These are phyloP conservation scores for Catharus fuscescens DNA, from an alignment of 2,113 vertebrate species.

Conservation along the genomic window DNA sequence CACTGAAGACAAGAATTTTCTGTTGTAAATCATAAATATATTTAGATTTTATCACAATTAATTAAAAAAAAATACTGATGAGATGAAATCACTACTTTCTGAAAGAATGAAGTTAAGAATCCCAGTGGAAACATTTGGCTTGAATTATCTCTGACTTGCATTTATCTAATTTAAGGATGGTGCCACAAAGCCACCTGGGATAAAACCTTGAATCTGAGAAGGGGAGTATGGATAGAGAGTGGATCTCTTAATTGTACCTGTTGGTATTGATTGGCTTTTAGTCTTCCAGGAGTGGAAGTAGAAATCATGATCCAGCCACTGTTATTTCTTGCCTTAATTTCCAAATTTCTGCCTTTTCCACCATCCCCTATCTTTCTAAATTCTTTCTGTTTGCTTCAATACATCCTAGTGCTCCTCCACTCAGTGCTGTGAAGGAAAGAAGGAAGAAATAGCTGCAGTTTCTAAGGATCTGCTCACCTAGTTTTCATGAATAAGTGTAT, in stretches of 20 bases:
- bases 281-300: background rate
- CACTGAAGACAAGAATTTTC: background rate
- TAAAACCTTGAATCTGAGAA: background rate
- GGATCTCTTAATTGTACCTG: background rate
- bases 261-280: background rate
- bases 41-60: background rate
- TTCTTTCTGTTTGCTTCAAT: background rate
- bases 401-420: background rate
- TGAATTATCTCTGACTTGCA: slow-evolving; percentile 7
- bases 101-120: background rate
- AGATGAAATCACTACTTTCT: slow-evolving; percentile 23
- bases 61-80: background rate
- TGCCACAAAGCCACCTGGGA: background rate
- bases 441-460: background rate
- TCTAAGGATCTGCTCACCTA: background rate
- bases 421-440: background rate
- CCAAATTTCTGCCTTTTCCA: background rate
- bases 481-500: rapidly evolving
- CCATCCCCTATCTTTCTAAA: background rate
- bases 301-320: background rate
- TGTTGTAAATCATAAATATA: background rate
- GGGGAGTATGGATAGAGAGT: background rate
- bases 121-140: background rate
- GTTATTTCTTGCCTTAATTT: background rate
- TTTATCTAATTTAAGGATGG: background rate